These are phyloP conservation scores for Amazona vittata DNA, from an alignment of 2,113 vertebrate species.

Conservation along the genomic window DNA sequence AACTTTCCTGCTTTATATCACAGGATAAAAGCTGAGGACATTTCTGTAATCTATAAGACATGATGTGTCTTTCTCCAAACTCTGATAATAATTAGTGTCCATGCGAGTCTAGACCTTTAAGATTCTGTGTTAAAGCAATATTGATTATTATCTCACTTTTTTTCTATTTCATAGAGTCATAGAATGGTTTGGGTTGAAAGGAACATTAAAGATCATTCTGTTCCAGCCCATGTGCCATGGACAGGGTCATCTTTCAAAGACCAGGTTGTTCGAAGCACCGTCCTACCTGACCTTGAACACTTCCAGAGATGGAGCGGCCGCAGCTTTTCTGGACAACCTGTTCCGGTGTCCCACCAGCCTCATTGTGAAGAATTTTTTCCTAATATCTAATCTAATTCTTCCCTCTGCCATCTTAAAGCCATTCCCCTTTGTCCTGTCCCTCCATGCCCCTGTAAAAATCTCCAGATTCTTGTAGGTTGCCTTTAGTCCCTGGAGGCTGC, in stretches of 20 bases:
- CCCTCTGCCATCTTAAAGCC: neutral
- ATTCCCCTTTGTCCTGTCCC: neutral
- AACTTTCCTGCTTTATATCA: conserved; percentile 3
- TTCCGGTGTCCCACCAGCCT: neutral
- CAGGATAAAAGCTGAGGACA: neutral
- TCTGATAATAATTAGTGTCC: neutral
- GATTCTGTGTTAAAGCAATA: neutral
- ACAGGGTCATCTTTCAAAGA: neutral
- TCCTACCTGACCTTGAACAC: neutral
- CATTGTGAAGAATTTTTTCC: neutral
- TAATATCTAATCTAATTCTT: neutral
- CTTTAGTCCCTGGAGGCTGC: neutral
- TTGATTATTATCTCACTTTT: neutral
- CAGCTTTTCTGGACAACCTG: neutral
- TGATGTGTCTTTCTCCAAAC: neutral
- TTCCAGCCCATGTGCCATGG: neutral
- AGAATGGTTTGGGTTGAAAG: neutral
- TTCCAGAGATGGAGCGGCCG: neutral
- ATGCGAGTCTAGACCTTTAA: neutral
- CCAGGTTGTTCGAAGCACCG: neutral
- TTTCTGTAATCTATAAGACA: neutral
- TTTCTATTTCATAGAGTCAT: neutral
- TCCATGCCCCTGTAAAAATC: neutral
- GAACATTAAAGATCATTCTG: neutral
- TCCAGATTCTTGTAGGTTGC: neutral